phyloP scores from a whole-genome alignment of 2,888 invertebrate species.

The Phanerotoma sp. region DNA sequence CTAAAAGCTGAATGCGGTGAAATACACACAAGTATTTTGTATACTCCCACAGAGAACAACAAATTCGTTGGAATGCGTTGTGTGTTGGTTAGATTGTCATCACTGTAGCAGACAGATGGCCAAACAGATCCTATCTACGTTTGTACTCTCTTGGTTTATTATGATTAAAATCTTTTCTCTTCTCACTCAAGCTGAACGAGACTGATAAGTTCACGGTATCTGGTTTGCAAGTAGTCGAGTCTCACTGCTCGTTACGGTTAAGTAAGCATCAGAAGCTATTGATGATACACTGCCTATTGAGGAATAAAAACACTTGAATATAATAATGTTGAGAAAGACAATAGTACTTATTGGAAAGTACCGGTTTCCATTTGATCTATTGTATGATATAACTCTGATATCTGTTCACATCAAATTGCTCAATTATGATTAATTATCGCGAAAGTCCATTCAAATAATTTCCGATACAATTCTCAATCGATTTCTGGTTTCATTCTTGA shows the following conservation, averaged over 20 bases:
- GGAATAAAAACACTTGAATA: no score
- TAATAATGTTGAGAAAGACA: no score
- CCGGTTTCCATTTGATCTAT: no score
- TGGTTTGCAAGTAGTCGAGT: not conserved
- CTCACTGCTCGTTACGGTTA: constrained; percentile 1
- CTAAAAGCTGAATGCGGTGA: not conserved
- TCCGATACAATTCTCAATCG: no score
- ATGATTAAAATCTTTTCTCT: constrained; percentile 7
- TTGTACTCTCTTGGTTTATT: not conserved
- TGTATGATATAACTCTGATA: no score
- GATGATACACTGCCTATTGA: not conserved
- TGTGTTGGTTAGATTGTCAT: constrained; percentile 13
- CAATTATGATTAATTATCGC: no score
- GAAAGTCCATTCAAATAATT: no score
- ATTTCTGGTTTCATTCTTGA: no score
- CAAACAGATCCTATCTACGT: constrained; percentile 19
- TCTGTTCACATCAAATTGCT: no score
- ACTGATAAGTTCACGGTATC: constrained; percentile 4
- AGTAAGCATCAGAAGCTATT: constrained; percentile 1
- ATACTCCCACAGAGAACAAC: not conserved
- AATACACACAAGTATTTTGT: not conserved
- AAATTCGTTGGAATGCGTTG: constrained; percentile 9
- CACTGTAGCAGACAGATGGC: constrained; percentile 31
- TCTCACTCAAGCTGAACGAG: constrained; percentile 6
- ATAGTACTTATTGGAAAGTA: no score